Percentiles rank a stretch among this genome's conserved stretches.
Evolutionary conservation across 2,888 invertebrate species (phyloP).

Genomic region (Oasisia sp.): DNA sequence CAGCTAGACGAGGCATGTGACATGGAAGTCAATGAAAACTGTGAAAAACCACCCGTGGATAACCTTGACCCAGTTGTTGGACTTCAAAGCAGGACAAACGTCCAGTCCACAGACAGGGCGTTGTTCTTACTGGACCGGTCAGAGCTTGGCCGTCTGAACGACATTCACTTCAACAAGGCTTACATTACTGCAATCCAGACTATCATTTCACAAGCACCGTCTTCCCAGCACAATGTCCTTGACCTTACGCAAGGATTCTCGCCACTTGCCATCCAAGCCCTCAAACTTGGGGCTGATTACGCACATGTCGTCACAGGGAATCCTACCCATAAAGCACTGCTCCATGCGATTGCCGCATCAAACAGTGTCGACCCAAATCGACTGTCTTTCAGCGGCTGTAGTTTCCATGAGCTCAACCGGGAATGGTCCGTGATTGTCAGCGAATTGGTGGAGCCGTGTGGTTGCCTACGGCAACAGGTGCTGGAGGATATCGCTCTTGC

Average conservation of each 20-base stretch:
- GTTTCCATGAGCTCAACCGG: not conserved
- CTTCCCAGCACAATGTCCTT: conserved; percentile 43
- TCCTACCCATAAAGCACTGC: conserved; percentile 25
- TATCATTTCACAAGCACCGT: conserved; percentile 24
- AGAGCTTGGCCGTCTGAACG: conserved; percentile 48
- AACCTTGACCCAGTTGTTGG: not conserved
- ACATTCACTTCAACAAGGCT: conserved; percentile 48
- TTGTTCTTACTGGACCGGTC: conserved; percentile 31
- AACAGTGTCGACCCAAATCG: conserved; percentile 26
- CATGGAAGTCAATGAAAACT: not conserved
- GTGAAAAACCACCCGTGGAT: not conserved
- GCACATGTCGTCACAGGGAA: conserved; percentile 43
- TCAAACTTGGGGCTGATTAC: conserved; percentile 43
- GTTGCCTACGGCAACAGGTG: conserved; percentile 37
- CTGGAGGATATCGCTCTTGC: conserved; percentile 54
- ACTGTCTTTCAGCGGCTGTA: conserved; percentile 22
- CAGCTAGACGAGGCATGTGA: not conserved
- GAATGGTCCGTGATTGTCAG: conserved; percentile 34
- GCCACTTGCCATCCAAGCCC: conserved; percentile 50
- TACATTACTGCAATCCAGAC: conserved; percentile 45
- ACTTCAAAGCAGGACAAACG: not conserved
- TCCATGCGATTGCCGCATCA: conserved; percentile 25
- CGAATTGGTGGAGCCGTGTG: conserved; percentile 38
- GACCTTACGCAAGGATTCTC: conserved; percentile 48
- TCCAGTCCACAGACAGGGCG: not conserved